Evolutionary conservation across 2,797 vertebrate species (phyloP).

Genomic region (Cheirogaleus major): DNA sequence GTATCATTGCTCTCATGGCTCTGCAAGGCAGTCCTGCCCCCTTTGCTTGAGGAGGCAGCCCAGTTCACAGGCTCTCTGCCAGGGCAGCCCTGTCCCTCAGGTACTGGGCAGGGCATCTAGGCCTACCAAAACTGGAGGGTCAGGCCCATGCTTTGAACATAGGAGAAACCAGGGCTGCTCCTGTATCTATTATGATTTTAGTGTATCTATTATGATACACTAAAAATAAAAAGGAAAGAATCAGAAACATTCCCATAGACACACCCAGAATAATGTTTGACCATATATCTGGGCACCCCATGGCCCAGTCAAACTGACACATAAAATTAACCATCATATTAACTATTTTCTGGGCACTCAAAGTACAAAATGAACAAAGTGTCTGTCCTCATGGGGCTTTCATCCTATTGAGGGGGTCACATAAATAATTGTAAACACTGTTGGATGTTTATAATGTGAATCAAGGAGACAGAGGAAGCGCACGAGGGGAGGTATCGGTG

Average conservation of each 20-base stretch:
- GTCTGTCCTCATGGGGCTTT: background rate
- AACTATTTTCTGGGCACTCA: background rate
- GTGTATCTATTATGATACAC: background rate
- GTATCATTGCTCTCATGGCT: background rate
- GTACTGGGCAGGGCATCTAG: background rate
- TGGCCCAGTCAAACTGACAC: background rate
- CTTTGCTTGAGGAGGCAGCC: background rate
- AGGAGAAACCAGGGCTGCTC: background rate
- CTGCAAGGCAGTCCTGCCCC: background rate
- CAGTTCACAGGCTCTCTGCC: background rate
- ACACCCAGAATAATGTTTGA: background rate
- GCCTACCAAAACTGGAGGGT: background rate
- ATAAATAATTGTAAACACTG: constrained; percentile 11
- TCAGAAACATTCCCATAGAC: background rate
- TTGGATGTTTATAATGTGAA: background rate
- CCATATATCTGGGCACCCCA: background rate
- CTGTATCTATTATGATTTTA: too few species aligned
- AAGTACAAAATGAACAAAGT: background rate
- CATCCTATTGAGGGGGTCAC: background rate
- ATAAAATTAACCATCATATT: background rate
- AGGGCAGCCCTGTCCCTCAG: background rate
- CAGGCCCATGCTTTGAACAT: background rate
- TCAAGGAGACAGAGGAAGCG: background rate
- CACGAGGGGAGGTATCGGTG: background rate
- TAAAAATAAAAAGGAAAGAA: background rate